Percentiles rank a stretch among this genome's conserved stretches.
These are phyloP conservation scores for Falco naumanni DNA, from an alignment of 2,797 vertebrate genomes.

Conservation along the genomic window DNA sequence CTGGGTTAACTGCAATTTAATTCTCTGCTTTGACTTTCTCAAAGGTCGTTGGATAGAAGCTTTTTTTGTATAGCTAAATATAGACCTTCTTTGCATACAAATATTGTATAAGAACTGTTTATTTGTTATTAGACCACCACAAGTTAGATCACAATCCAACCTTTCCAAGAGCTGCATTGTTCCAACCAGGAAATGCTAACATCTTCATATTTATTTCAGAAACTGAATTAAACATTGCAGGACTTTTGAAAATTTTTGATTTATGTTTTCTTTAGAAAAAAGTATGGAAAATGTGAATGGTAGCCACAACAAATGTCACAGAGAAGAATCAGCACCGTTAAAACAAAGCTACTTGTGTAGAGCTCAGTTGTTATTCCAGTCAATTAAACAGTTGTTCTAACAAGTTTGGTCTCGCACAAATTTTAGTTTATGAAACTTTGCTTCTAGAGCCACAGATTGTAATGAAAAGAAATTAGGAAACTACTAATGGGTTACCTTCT, in stretches of 20 bases:
- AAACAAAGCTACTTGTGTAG: not conserved
- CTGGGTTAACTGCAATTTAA: not conserved
- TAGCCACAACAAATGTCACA: not conserved
- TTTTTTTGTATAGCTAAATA: not conserved
- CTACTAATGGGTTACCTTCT: not conserved
- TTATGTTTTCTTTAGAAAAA: not conserved
- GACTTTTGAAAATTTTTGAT: not conserved
- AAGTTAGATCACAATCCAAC: not conserved
- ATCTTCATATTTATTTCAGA: not conserved
- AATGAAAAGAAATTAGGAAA: slow-evolving; percentile 1
- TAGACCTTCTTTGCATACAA: not conserved
- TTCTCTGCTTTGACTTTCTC: not conserved
- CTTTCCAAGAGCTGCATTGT: not conserved
- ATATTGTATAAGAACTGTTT: not conserved
- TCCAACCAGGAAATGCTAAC: not conserved
- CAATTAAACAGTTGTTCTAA: not conserved
- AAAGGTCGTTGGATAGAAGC: not conserved
- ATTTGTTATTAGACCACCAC: not conserved
- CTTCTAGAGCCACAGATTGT: not conserved
- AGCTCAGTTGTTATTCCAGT: not conserved
- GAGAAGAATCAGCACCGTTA: not conserved
- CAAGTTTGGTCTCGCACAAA: not conserved
- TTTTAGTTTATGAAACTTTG: not conserved
- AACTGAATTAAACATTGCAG: not conserved
- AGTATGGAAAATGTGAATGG: not conserved